Base-by-base conservation (phyloP, 2,113 vertebrate species). In the Rhinichthys klamathensis region DNA sequence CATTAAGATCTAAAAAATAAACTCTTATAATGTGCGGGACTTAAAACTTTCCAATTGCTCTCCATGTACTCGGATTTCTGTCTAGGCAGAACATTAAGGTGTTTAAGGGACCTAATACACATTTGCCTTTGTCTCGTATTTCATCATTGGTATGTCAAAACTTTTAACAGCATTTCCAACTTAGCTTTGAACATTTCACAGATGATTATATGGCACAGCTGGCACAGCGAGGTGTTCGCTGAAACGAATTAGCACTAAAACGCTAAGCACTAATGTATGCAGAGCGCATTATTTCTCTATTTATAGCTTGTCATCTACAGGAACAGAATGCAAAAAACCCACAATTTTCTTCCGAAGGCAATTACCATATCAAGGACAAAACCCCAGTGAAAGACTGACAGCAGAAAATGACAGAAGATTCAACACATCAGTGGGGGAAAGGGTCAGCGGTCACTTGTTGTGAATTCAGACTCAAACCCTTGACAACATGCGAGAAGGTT, bases 341-440 rank as follows among this genome's bases (percentile, higher is more conserved):
- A 27, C 54, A 49, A 15, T 58, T 58, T 88, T 87, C 46, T 78
- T 80, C 46, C 65, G 41, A 21, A 61, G 82, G 78, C 88, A 82
- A 82, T 87, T 87, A 89, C 46, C 82, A 77, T 81, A 84, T 56
- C 78, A 86, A 88, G 85, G 77, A 70, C 84, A 76, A n/a, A 38
- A 56, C 38, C 58, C 78, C 65, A 27, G 58, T 84, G 82, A 80
- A 80, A 67, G 18, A 49, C 38, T 38, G 77, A 46, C 70, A n/a
- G 44, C 44, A 7, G 12, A 15, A 25, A 61, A 6, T 85, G 75
- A 87, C 35, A 80, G 83, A 49, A 74, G 46, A 51, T 70, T 67
- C 25, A 82, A 35, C 46, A 38, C 58, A 63, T 16, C 32, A 80
- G 32, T 25, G 38, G 6, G 30, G 44, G 74, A 30, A 80, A 25